A percentile compares a stretch with the other conserved stretches of the same genome.
Conservation (phyloP, 2,888 invertebrate species). For the Ischnura elegans region DNA sequence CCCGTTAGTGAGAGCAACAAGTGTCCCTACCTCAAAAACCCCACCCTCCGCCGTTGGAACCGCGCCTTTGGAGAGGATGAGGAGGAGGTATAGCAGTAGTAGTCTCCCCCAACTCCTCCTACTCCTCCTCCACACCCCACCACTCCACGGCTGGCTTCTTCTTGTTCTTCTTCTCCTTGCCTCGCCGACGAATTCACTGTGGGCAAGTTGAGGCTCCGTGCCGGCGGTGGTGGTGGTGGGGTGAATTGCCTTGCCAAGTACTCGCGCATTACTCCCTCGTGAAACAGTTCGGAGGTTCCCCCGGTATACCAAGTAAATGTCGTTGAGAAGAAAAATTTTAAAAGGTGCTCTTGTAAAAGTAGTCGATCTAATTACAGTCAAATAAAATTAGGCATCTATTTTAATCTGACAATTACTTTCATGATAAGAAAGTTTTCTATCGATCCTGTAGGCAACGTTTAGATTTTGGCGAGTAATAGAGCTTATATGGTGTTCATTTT, state of each 20-base stretch:
- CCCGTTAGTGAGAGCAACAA: slow-evolving; percentile 42
- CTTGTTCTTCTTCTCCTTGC: not conserved
- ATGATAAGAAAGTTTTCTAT: too few relatives aligned
- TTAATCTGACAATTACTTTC: too few relatives aligned
- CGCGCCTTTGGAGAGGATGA: not conserved
- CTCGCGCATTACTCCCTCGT: not conserved
- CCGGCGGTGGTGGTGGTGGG: not conserved
- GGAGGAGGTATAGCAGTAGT: not conserved
- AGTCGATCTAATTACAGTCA: too few relatives aligned
- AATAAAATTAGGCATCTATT: too few relatives aligned
- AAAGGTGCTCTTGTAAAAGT: too few relatives aligned
- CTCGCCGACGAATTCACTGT: not conserved
- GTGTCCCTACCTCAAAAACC: slow-evolving; percentile 33
- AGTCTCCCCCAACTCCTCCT: not conserved
- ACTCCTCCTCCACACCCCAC: too few relatives aligned
- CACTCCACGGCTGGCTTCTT: not conserved
- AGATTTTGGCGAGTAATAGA: too few relatives aligned
- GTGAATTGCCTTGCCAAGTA: not conserved
- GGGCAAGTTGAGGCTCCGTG: not conserved
- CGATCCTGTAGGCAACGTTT: too few relatives aligned
- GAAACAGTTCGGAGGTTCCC: too few relatives aligned
- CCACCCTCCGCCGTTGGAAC: slow-evolving; percentile 2
- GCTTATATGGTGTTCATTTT: too few relatives aligned
- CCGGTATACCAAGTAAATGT: too few relatives aligned
- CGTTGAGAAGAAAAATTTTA: too few relatives aligned